These are phyloP conservation scores for Margarornis squamiger DNA, from an alignment of 2,797 vertebrate species.

Conservation along the genomic window DNA sequence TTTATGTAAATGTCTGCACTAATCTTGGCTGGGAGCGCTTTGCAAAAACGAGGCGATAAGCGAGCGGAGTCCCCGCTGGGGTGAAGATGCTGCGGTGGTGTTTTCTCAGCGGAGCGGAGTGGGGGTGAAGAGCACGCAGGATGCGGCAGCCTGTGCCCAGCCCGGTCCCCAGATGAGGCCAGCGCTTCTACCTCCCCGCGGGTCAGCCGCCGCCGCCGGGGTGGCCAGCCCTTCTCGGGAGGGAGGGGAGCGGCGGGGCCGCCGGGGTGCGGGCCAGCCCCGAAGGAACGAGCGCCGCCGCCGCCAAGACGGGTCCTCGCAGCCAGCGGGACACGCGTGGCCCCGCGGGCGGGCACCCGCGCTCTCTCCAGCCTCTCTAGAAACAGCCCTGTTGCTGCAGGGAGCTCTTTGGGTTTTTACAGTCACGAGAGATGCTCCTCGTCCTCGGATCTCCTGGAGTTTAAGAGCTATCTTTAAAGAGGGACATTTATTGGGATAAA, in stretches of 20 bases:
- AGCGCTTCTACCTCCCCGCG: not conserved
- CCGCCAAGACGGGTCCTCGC: not conserved
- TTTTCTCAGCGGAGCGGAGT: not conserved
- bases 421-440: not conserved
- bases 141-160: not conserved
- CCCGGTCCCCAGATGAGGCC: not conserved
- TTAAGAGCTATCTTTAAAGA: constrained; percentile 29
- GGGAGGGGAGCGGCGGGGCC: not conserved
- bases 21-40: not conserved
- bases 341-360: not conserved
- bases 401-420: not conserved
- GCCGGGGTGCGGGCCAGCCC: not conserved
- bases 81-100: not conserved
- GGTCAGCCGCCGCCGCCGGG: not conserved
- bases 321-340: not conserved
- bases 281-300: not conserved
- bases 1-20: not conserved
- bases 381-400: not conserved
- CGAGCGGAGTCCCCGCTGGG: not conserved
- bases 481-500: constrained; percentile 38
- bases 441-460: not conserved
- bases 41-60: not conserved
- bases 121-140: not conserved
- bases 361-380: not conserved
- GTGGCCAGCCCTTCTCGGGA: not conserved